Evolutionary conservation across 2,797 vertebrate genomes (phyloP).

Genomic region (Rhabdophis nuchalis): DNA sequence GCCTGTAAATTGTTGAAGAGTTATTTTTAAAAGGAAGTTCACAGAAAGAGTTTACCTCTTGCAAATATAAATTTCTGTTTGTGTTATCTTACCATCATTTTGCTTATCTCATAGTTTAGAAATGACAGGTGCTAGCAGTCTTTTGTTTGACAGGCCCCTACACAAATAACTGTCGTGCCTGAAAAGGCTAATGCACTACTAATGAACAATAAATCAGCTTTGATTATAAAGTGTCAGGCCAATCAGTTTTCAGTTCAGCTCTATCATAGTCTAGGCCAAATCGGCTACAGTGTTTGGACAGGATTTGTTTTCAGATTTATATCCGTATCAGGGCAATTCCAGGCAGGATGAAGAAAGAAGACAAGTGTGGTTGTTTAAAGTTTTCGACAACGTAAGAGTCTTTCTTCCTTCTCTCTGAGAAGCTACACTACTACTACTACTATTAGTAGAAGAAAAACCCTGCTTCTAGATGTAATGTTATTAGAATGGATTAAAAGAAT

Average conservation of each 20-base stretch:
- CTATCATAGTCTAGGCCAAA: constrained; percentile 73
- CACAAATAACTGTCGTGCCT: constrained; percentile 93
- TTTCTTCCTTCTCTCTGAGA: constrained; percentile 5
- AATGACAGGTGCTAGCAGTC: constrained; percentile 95
- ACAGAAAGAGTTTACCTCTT: constrained; percentile 53
- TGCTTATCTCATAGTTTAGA: constrained; percentile 84
- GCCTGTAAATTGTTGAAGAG: not conserved
- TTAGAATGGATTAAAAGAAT: constrained; percentile 26
- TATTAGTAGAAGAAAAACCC: not conserved
- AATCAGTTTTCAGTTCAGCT: constrained; percentile 88
- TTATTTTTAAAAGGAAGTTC: constrained; percentile 38
- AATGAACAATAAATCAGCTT: constrained; percentile 99
- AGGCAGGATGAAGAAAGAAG: constrained; percentile 32
- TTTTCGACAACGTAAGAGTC: constrained; percentile 31
- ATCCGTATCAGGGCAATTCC: constrained; percentile 68
- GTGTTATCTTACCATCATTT: constrained; percentile 78
- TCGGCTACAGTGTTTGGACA: constrained; percentile 76
- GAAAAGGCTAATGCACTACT: constrained; percentile 96
- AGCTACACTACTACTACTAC: not conserved
- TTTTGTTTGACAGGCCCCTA: constrained; percentile 88
- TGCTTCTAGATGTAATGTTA: constrained; percentile 1
- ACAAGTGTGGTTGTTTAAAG: constrained; percentile 46
- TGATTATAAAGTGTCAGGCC: constrained; percentile 99
- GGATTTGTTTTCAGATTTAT: constrained; percentile 73
- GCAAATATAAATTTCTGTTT: constrained; percentile 63